Evolutionary conservation across 1,140 invertebrate genomes (phyloP), one percentile per base, ranked within the genome.

Genomic region (Ostrea denselamellosa): DNA sequence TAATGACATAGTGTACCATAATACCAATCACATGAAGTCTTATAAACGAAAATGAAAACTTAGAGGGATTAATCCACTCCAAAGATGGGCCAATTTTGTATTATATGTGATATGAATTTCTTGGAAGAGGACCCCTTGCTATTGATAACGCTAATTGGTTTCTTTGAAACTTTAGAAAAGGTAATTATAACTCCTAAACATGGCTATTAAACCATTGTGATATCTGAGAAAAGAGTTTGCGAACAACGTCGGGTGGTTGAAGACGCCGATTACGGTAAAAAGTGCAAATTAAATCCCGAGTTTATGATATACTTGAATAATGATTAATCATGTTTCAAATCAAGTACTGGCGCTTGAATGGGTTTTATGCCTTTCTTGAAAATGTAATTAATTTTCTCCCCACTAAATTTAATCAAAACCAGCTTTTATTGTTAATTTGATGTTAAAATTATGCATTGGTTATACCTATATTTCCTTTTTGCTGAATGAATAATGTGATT

Each of bases 71-170:
- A 83, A 83, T 83, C 44, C 28, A 52, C 44, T 77, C 12, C 25
- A 14, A 53, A 83, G 82, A 83, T 52, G 82, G 82, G 44, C 44
- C 82, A 53, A 83, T 83, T 83, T 83, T 83, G 52, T 34, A 83
- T 52, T 83, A 83, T 53, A 83, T 52, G 52, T 19, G 82, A 54
- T 54, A 83, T 51, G 22, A 83, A 83, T 51, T 83, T 54, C 52
- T 54, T 83, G 82, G 51, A 83, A 83, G 82, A 83, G 82, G 51
- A 83, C n/a, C 52, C 82, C 9, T 34, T 83, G 82, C 52, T 17
- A 83, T 83, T 53, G 82, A 83, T 83, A 83, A 54, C 82, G 82
- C 82, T 83, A 83, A 83, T 83, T 83, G 82, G 82, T 83, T 83
- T 83, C 82, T 83, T 83, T 83, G 82, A 83, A 83, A 83, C 82